A percentile compares a stretch with the other conserved stretches of the same genome.
phyloP scores from a whole-genome alignment of 2,888 invertebrate genomes.

The Chrysolina americana region DNA sequence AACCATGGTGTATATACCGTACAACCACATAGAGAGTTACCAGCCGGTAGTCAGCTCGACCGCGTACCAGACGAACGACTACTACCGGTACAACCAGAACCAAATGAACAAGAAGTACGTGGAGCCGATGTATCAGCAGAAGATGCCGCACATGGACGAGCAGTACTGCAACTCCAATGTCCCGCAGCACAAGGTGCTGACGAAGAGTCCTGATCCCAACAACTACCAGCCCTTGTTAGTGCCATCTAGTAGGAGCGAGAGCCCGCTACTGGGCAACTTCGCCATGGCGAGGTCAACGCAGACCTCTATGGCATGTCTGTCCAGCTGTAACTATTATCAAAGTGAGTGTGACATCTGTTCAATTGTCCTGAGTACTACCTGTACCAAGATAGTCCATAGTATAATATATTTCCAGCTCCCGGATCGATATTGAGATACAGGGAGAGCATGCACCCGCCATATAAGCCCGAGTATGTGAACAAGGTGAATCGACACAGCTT shows the following conservation, averaged over 20 bases:
- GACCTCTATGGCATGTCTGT: conserved; percentile 61
- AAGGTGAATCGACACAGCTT: conserved; percentile 65
- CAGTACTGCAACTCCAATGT: conserved; percentile 61
- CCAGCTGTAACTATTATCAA: conserved; percentile 56
- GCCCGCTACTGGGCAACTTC: conserved; percentile 65
- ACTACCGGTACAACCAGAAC: conserved; percentile 64
- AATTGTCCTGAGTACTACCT: no score
- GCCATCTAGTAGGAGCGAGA: conserved; percentile 67
- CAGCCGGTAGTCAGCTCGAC: conserved; percentile 55
- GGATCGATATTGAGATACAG: conserved; percentile 29
- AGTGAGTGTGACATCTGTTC: conserved; percentile 34
- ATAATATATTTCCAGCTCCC: conserved; percentile 35
- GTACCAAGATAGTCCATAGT: no score
- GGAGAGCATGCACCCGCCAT: conserved; percentile 42
- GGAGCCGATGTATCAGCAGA: conserved; percentile 65
- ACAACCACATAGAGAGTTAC: conserved; percentile 71
- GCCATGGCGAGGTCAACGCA: conserved; percentile 67
- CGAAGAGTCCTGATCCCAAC: conserved; percentile 37
- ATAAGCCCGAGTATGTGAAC: conserved; percentile 38
- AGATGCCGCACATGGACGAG: conserved; percentile 58
- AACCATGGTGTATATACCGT: conserved; percentile 79
- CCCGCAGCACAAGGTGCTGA: conserved; percentile 30
- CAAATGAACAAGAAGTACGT: conserved; percentile 67
- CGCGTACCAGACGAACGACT: conserved; percentile 61
- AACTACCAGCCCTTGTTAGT: conserved; percentile 43